Percentiles rank a stretch among this genome's conserved stretches.
These are phyloP conservation scores for Alca torda DNA, from an alignment of 2,797 vertebrate species.

Conservation along the genomic window DNA sequence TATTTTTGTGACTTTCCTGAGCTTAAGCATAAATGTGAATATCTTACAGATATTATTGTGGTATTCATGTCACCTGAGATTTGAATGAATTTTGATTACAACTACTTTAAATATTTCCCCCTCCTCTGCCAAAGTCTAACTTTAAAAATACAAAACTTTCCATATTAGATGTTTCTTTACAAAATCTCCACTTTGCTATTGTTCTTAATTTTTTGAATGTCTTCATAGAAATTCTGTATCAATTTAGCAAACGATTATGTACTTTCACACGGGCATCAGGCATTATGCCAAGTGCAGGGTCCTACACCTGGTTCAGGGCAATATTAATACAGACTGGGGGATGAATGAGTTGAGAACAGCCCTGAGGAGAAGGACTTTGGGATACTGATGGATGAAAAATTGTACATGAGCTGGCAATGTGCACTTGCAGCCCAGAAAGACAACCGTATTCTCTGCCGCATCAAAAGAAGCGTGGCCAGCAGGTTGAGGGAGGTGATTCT, in stretches of 20 bases:
- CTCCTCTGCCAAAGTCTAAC: too few species aligned
- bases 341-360: not conserved
- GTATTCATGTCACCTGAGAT: not conserved
- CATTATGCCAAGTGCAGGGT: not conserved
- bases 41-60: not conserved
- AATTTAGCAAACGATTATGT: not conserved
- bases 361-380: too few species aligned
- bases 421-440: accelerated
- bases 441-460: not conserved
- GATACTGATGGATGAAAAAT: not conserved
- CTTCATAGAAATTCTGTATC: not conserved
- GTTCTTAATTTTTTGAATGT: not conserved
- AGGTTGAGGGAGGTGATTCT: not conserved
- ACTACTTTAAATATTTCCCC: not conserved
- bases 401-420: not conserved
- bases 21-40: not conserved
- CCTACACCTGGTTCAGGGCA: not conserved
- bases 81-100: not conserved
- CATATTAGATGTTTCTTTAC: not conserved
- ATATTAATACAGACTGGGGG: not conserved
- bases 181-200: not conserved
- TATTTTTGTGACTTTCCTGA: not conserved
- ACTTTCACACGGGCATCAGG: not conserved
- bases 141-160: not conserved
- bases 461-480: not conserved